Percentiles rank a stretch among this genome's conserved stretches.
phyloP scores from a whole-genome alignment of 2,797 vertebrate species.

The Sternotherus odoratus region DNA sequence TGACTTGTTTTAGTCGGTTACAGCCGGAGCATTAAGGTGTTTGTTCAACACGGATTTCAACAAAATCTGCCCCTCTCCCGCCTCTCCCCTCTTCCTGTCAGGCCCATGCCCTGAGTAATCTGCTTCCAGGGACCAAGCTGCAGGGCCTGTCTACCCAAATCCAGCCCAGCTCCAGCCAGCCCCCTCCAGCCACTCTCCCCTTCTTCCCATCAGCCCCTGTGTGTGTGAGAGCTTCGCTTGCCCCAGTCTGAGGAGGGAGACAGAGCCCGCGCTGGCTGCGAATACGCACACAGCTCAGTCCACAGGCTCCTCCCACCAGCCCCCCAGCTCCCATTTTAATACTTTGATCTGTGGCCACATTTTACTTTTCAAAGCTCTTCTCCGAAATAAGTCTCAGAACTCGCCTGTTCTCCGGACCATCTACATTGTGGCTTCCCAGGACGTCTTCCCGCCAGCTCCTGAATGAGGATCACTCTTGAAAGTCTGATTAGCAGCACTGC shows the following conservation, averaged over 20 bases:
- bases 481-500: neutral
- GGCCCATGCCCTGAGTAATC: conserved; percentile 3
- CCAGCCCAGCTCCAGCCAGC: conserved; percentile 55
- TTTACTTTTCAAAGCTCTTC: neutral
- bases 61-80: neutral
- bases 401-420: conserved; percentile 65
- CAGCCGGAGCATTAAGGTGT: conserved; percentile 54
- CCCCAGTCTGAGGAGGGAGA: conserved; percentile 64
- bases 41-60: neutral
- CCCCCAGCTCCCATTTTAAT: conserved; percentile 74
- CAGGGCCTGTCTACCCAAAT: conserved; percentile 66
- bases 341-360: conserved; percentile 50
- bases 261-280: conserved; percentile 70
- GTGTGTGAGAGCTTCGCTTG: conserved; percentile 73
- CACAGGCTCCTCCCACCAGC: conserved; percentile 75
- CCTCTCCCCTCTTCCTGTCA: neutral
- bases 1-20: neutral
- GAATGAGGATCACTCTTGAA: neutral
- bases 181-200: conserved; percentile 52
- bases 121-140: conserved; percentile 36
- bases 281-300: conserved; percentile 72
- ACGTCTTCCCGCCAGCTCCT: neutral
- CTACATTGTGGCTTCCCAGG: neutral
- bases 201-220: conserved; percentile 64
- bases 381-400: conserved; percentile 73